Percentiles rank a stretch among this genome's conserved stretches.
Conservation (phyloP, 2,797 vertebrate genomes). For the Myotis myotis region DNA sequence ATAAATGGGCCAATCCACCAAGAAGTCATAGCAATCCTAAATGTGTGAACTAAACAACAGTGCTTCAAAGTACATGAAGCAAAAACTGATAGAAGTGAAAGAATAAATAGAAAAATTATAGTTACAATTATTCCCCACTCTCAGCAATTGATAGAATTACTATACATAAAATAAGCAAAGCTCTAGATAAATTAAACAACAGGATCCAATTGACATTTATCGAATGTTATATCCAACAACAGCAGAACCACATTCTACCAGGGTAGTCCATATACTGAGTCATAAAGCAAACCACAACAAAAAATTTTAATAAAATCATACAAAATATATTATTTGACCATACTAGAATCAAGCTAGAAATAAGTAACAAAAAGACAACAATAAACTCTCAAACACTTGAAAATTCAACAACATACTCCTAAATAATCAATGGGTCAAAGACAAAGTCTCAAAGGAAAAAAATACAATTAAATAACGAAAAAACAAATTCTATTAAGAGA, state of each 20-base stretch:
- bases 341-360: neutral
- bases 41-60: neutral
- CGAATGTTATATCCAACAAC: neutral
- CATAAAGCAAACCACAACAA: constrained; percentile 9
- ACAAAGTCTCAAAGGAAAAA: neutral
- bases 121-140: neutral
- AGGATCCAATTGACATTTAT: neutral
- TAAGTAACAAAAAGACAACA: constrained; percentile 20
- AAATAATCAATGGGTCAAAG: neutral
- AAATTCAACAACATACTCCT: neutral
- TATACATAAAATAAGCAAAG: constrained; percentile 31
- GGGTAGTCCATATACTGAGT: neutral
- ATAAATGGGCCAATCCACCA: neutral
- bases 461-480: neutral
- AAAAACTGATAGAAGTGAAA: neutral
- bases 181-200: neutral
- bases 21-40: neutral
- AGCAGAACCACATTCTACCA: neutral
- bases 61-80: neutral
- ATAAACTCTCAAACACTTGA: neutral
- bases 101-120: neutral
- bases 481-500: neutral
- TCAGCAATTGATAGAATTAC: neutral
- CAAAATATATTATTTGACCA: neutral
- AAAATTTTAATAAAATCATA: neutral